These are phyloP conservation scores for Colletes gigas DNA, from an alignment of 1,140 invertebrate species.

Conservation along the genomic window DNA sequence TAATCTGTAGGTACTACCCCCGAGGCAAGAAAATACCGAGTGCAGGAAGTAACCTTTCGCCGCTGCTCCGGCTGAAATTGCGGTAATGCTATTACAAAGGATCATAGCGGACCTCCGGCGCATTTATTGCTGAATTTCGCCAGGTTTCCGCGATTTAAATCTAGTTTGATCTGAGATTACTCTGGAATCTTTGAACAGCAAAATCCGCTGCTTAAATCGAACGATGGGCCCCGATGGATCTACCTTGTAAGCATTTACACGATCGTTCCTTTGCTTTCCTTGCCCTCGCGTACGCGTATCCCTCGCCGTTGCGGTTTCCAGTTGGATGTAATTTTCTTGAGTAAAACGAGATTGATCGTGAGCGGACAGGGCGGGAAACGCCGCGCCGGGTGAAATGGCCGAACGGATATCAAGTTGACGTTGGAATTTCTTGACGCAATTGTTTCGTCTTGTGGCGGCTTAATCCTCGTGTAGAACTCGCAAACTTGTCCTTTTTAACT, in stretches of 20 bases:
- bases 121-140: conserved; percentile 32
- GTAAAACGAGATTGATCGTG: conserved; percentile 1
- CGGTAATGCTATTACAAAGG: conserved; percentile 43
- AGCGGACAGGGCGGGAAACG: background rate
- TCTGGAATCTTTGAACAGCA: conserved; percentile 8
- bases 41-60: conserved; percentile 29
- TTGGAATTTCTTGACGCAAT: background rate
- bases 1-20: conserved; percentile 27
- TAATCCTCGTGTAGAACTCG: too few relatives aligned
- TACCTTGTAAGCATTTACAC: background rate
- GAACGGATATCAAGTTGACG: background rate
- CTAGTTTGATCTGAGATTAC: conserved; percentile 18
- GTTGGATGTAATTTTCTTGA: conserved; percentile 9
- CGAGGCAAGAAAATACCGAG: conserved; percentile 35
- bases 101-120: conserved; percentile 7
- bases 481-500: too few relatives aligned
- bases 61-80: conserved; percentile 5
- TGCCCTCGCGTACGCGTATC: background rate
- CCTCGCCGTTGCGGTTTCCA: background rate
- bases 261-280: background rate
- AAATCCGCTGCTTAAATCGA: background rate
- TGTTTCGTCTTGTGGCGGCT: background rate
- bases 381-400: background rate
- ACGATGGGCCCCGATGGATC: background rate
- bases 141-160: conserved; percentile 32